Evolutionary conservation across 2,113 vertebrate genomes (phyloP), one percentile per base, ranked within the genome.

Genomic region (Polyodon spathula): DNA sequence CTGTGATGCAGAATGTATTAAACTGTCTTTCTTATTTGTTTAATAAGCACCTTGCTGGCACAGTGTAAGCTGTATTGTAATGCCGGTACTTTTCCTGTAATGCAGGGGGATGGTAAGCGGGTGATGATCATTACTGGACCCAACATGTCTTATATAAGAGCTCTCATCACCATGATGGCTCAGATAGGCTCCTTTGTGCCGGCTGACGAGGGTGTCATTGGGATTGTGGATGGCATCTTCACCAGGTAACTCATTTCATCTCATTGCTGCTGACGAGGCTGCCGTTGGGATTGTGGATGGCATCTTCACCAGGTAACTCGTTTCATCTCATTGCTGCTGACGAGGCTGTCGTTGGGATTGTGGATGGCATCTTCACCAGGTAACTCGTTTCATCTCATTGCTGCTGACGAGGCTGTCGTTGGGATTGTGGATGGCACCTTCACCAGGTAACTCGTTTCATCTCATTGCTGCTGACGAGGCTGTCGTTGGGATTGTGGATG

Each of bases 111-210:
- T 54, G 82, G 84, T 9, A 85, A 88, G 72, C 89, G 92, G 65
- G 85, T 89, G 11, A 95, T 99, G 93, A 93, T 99, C 76, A 93
- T 99, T 70, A 97, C 95, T 17, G 96, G 96, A n/a, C 96, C 95
- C 8, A 99, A 99, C 76, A 99, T 99, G 96, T 99, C 93, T 58
- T 99, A 99, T 70, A 97, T 99, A 70, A 93, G 90, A 58, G 94
- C 94, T 0, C 67, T 99, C 57, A 88, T 98, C 63, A 88, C 91
- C 11, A 55, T 97, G 55, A 94, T 99, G 96, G 93, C 95, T 67
- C 96, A 99, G 73, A 86, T 97, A 38, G 96, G 96, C 54, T 96
- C 93, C n/a, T 98, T 90, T 0, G 90, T 99, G 42, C 95, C 96
- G 0, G 93, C 94, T 8, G 82, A 87, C 54, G 88, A 90, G 72